Percentiles rank a stretch among this genome's conserved stretches.
Conservation (phyloP, 2,113 vertebrate genomes). For the Ifrita kowaldi region DNA sequence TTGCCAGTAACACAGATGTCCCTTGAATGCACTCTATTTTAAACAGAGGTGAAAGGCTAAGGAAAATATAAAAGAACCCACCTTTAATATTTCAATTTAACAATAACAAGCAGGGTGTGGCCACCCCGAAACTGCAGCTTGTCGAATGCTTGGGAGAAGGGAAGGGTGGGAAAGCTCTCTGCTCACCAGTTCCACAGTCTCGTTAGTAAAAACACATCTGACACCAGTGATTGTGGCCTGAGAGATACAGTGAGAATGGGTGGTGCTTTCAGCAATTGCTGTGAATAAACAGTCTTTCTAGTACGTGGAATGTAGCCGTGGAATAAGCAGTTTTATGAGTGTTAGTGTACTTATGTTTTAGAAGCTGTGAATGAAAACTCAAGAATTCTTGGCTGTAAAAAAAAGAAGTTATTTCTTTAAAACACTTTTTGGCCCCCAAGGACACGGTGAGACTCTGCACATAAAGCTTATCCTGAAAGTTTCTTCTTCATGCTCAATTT, state of each 20-base stretch:
- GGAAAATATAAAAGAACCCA: conserved; percentile 42
- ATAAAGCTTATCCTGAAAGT: neutral
- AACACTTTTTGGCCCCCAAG: neutral
- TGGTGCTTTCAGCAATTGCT: conserved; percentile 16
- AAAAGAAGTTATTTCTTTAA: neutral
- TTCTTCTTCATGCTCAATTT: neutral
- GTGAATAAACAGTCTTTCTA: conserved; percentile 16
- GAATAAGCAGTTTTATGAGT: neutral
- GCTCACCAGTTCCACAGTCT: conserved; percentile 51
- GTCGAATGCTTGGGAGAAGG: conserved; percentile 66
- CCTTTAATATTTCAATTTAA: conserved; percentile 61
- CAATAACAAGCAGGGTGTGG: conserved; percentile 74
- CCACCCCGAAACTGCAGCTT: neutral
- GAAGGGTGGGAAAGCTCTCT: conserved; percentile 71
- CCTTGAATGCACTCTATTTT: conserved; percentile 33
- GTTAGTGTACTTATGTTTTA: neutral
- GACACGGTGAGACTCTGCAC: neutral
- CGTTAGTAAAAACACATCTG: conserved; percentile 54
- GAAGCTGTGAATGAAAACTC: conserved; percentile 13
- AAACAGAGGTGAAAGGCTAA: conserved; percentile 60
- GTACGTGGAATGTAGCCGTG: neutral
- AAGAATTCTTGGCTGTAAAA: neutral
- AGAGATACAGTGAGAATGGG: conserved; percentile 20
- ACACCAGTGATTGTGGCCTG: conserved; percentile 36
- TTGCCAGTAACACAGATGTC: conserved; percentile 55